Base-by-base conservation (phyloP, 2,113 vertebrate genomes). In the Chaetops frenatus region DNA sequence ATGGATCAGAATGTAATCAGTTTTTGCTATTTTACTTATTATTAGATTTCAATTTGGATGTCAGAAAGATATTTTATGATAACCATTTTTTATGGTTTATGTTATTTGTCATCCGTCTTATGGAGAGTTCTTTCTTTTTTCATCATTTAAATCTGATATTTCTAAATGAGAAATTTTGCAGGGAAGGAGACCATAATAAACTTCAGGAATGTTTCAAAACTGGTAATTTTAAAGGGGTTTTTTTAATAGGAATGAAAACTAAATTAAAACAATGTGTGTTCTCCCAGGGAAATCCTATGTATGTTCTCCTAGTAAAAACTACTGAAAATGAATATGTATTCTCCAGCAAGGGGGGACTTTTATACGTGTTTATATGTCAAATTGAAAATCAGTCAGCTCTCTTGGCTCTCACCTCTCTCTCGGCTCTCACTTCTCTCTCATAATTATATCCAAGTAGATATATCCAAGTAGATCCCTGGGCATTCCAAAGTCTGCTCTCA, bases 41-140 rank as follows among this genome's bases (percentile, higher is more conserved):
- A 92, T 94, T 73, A 73, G 69, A 72, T 93, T 97, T 95, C 69
- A 91, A 51, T 96, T 94, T 72, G 42, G 20, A 36, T 73, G 6
- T 64, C 82, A 78, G 33, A 53, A 95, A 86, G 12, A 58, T 82
- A 86, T 81, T 91, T 96, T 88, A 40, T 87, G 58, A 88, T 94
- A 93, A 91, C 47, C 27, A 33, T 81, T 94, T 96, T 64, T 95
- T 94, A 93, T 76, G 31, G 28, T 86, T 36, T 35, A 2, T 77
- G 29, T 86, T 94, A 89, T 96, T 96, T 97, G 27, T 91, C 53
- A 90, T 93, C 85, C 95, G 35, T 47, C 12, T 92, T 57, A 23
- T 15, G 69, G 40, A 58, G 31, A 48, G 20, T 21, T 92, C 28
- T 85, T 69, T 66, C 2, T 66, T 61, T 53, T 76, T 42, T 61